Conservation (phyloP, 2,113 vertebrate genomes). For the Nannospalax galili region DNA sequence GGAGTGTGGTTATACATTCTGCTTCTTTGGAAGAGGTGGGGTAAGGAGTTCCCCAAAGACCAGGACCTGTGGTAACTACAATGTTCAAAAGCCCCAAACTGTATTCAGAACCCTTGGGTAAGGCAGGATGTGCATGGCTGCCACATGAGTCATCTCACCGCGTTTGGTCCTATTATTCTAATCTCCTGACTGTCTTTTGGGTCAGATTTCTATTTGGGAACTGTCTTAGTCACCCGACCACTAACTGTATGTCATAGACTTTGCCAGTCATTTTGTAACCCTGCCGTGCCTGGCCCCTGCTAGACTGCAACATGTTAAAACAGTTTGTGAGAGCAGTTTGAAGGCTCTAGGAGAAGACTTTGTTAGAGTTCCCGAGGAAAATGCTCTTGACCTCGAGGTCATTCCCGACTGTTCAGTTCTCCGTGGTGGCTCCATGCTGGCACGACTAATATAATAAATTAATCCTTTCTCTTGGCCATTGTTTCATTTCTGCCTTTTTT, state of each 20-base stretch:
- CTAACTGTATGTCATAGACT: neutral
- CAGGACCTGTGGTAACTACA: neutral
- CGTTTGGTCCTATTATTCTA: neutral
- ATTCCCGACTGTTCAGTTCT: neutral
- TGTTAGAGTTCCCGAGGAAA: neutral
- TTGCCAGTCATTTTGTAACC: neutral
- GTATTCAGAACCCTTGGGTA: neutral
- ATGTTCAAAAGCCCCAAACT: neutral
- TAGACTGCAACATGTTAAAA: neutral
- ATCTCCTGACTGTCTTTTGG: neutral
- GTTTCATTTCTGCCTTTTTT: neutral
- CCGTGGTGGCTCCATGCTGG: neutral
- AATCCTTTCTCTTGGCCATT: neutral
- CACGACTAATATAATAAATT: neutral
- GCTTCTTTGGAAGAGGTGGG: neutral
- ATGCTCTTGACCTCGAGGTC: neutral
- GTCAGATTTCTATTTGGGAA: neutral
- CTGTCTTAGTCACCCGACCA: neutral
- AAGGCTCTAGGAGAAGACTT: constrained; percentile 32
- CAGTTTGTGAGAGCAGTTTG: neutral
- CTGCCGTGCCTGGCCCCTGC: neutral
- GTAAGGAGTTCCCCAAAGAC: neutral
- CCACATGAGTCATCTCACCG: neutral
- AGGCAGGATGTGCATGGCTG: neutral
- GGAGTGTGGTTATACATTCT: neutral